A percentile compares a stretch with the other conserved stretches of the same genome.
These are phyloP conservation scores for Ophioninae sp. DNA, from an alignment of 2,888 invertebrate species.

Conservation along the genomic window DNA sequence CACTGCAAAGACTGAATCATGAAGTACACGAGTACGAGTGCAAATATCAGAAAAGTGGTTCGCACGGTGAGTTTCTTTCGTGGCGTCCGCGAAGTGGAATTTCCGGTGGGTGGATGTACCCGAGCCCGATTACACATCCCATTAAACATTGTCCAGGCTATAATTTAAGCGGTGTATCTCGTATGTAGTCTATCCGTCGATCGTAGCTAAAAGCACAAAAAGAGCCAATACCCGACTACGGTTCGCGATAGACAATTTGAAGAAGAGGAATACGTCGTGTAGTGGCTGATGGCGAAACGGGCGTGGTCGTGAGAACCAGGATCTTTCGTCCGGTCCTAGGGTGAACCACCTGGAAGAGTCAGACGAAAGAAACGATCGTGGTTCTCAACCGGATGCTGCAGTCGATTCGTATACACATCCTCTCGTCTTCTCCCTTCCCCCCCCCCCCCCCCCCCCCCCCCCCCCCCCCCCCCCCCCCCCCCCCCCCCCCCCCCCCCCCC, in stretches of 20 bases:
- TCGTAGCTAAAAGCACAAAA: conserved; percentile 40
- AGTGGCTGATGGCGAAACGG: conserved; percentile 68
- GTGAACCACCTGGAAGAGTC: conserved; percentile 56
- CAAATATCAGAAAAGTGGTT: conserved; percentile 55
- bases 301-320: conserved; percentile 78
- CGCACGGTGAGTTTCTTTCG: conserved; percentile 49
- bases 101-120: conserved; percentile 63
- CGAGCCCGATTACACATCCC: conserved; percentile 58
- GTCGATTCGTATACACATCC: conserved; percentile 17
- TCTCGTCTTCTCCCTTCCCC: background rate
- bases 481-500: background rate
- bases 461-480: background rate
- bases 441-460: too few relatives aligned
- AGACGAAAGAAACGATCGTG: conserved; percentile 62
- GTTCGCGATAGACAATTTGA: conserved; percentile 15
- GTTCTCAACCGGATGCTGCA: conserved; percentile 71
- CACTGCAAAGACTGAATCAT: too few relatives aligned
- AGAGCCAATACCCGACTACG: conserved; percentile 5
- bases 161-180: conserved; percentile 14
- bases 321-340: conserved; percentile 77
- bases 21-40: conserved; percentile 5
- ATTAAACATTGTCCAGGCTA: conserved; percentile 42
- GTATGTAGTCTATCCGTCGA: conserved; percentile 52
- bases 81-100: conserved; percentile 50
- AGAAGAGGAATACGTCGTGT: conserved; percentile 43